These are phyloP conservation scores for Sebastes iracundus DNA, from an alignment of 2,797 vertebrate species.

Conservation along the genomic window DNA sequence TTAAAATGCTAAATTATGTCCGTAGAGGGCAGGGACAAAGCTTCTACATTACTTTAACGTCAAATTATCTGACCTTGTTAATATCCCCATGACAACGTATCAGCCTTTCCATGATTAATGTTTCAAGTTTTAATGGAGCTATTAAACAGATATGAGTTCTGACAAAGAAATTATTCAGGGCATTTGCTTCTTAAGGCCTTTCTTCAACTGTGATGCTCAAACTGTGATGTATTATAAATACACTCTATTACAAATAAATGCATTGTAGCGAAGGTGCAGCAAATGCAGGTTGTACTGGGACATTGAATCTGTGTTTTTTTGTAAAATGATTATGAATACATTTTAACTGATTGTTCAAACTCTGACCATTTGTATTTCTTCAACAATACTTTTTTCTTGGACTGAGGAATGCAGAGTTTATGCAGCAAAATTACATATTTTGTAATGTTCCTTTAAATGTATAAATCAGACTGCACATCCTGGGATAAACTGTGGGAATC, in stretches of 20 bases:
- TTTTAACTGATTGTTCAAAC: background rate
- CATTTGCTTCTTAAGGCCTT: background rate
- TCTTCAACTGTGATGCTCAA: slow-evolving; percentile 33
- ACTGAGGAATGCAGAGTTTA: background rate
- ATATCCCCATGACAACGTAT: background rate
- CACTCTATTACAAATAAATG: background rate
- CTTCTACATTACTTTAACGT: background rate
- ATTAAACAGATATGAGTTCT: background rate
- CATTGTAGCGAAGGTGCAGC: background rate
- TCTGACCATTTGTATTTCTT: background rate
- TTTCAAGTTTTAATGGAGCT: slow-evolving; percentile 20
- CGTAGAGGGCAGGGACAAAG: background rate
- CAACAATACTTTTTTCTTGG: background rate
- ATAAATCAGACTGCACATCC: background rate
- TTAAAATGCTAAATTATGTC: background rate
- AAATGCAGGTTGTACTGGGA: background rate
- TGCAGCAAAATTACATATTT: too few species aligned
- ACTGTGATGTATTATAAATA: slow-evolving; percentile 8
- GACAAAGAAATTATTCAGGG: background rate
- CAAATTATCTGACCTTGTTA: background rate
- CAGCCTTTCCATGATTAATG: background rate
- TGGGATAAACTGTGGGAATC: background rate
- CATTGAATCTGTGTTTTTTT: background rate
- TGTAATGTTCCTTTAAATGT: too few species aligned
- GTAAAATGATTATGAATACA: slow-evolving; percentile 16